Evolutionary conservation across 2,113 vertebrate genomes (phyloP).

Genomic region (Hipposideros armiger): DNA sequence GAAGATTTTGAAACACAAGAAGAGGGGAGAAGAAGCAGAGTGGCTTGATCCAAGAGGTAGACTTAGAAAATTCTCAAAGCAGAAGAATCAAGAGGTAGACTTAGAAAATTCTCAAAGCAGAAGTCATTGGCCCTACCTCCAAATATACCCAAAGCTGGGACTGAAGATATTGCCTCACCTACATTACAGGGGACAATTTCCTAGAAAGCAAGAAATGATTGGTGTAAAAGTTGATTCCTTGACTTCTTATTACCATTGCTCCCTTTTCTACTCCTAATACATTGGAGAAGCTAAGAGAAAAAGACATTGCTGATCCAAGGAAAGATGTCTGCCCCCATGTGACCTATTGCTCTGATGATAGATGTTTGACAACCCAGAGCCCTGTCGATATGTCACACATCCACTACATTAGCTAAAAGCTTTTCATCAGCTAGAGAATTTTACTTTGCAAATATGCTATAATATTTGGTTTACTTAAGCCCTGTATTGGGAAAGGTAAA

Average conservation of each 20-base stretch:
- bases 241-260: not conserved
- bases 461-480: not conserved
- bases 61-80: not conserved
- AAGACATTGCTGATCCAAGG: not conserved
- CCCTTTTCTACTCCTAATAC: not conserved
- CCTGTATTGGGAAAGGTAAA: not conserved
- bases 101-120: not conserved
- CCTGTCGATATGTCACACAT: not conserved
- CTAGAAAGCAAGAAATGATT: not conserved
- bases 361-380: not conserved
- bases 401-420: not conserved
- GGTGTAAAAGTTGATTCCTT: not conserved
- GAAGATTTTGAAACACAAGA: not conserved
- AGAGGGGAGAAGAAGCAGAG: not conserved
- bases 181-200: not conserved
- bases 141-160: not conserved
- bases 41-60: not conserved
- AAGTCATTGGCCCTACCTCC: not conserved
- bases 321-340: not conserved
- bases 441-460: not conserved
- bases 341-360: not conserved
- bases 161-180: not conserved
- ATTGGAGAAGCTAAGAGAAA: not conserved
- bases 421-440: not conserved
- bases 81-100: not conserved